These are phyloP conservation scores for Bimastos eiseni DNA, from an alignment of 2,888 invertebrate species.

Conservation along the genomic window DNA sequence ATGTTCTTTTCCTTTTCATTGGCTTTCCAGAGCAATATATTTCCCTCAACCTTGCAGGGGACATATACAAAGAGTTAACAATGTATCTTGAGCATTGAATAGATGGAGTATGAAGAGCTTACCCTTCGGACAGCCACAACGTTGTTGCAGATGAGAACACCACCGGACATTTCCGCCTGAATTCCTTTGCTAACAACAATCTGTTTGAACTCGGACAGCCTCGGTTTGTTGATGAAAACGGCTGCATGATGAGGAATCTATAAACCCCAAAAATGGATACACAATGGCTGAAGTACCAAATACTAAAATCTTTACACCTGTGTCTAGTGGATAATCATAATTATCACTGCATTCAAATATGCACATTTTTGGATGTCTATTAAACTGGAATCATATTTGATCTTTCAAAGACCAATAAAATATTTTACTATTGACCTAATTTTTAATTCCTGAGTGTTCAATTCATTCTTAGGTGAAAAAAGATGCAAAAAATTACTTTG, in stretches of 20 bases:
- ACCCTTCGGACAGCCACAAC: slow-evolving; percentile 85
- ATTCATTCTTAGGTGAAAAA: no score
- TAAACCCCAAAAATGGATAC: slow-evolving; percentile 4
- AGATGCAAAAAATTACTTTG: no score
- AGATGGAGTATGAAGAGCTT: slow-evolving; percentile 52
- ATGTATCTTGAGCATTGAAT: not conserved
- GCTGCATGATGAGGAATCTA: slow-evolving; percentile 67
- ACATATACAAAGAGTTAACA: not conserved
- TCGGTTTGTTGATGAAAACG: slow-evolving; percentile 88
- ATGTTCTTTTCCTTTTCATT: no score
- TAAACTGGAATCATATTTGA: no score
- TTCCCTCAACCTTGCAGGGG: not conserved
- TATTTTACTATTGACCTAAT: no score
- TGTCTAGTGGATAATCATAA: not conserved
- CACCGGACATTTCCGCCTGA: slow-evolving; percentile 83
- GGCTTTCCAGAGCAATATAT: no score
- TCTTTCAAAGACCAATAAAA: no score
- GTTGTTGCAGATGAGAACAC: slow-evolving; percentile 90
- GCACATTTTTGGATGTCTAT: no score
- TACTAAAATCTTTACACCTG: not conserved
- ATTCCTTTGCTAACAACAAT: slow-evolving; percentile 69
- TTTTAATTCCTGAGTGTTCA: no score
- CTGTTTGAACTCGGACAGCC: slow-evolving; percentile 87
- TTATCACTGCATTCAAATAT: not conserved
- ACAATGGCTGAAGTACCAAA: not conserved